A percentile compares a stretch with the other conserved stretches of the same genome.
Evolutionary conservation across 2,113 vertebrate genomes (phyloP).

Genomic region (Xiphorhynchus elegans): DNA sequence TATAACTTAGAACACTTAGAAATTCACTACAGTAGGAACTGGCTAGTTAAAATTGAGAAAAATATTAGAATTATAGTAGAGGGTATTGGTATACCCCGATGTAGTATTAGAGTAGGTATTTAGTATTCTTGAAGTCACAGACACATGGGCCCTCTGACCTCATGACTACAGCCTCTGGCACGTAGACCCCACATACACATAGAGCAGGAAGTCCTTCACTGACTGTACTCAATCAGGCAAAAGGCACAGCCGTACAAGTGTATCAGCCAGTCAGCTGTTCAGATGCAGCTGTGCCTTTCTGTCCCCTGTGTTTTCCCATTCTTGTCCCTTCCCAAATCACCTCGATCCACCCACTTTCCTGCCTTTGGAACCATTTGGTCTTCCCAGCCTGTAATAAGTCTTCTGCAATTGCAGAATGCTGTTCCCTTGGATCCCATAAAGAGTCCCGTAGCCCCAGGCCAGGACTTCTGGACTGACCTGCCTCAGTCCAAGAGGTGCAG

Average conservation of each 20-base stretch:
- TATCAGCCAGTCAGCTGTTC: background rate
- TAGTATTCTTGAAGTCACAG: background rate
- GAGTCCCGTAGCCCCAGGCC: background rate
- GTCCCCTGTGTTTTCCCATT: background rate
- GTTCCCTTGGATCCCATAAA: background rate
- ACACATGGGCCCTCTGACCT: no score
- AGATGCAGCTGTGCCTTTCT: background rate
- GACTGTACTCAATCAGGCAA: background rate
- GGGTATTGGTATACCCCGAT: background rate
- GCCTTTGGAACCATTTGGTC: background rate
- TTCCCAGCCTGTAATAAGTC: background rate
- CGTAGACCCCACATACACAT: fast-evolving
- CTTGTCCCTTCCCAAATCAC: background rate
- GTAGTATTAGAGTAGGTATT: background rate
- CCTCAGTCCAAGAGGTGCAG: background rate
- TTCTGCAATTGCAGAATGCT: background rate
- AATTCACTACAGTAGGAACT: background rate
- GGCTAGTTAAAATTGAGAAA: background rate
- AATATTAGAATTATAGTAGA: background rate
- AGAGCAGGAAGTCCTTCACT: background rate
- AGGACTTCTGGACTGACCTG: background rate
- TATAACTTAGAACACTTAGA: background rate
- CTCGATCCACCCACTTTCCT: background rate
- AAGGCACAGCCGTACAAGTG: background rate
- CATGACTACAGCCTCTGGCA: background rate